Evolutionary conservation across 2,888 invertebrate species (phyloP).

Genomic region (Patella pellucida): DNA sequence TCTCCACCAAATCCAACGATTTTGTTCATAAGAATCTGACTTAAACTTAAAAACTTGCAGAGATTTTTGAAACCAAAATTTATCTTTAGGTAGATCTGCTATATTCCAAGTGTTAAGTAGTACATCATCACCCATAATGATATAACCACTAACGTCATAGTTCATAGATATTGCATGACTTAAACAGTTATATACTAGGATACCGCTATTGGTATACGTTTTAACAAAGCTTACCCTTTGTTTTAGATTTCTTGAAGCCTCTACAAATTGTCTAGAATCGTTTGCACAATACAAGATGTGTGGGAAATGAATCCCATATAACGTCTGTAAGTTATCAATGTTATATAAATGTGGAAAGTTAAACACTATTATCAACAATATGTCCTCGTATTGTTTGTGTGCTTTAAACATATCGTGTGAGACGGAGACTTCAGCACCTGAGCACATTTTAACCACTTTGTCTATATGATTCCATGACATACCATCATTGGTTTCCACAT

Average conservation of each 20-base stretch:
- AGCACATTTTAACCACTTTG: not conserved
- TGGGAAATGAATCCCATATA: constrained; percentile 3
- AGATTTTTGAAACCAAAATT: constrained; percentile 2
- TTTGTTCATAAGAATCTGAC: not conserved
- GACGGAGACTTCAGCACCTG: not conserved
- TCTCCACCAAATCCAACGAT: not conserved
- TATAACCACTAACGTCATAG: constrained; percentile 37
- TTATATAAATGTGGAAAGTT: not conserved
- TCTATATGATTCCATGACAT: not conserved
- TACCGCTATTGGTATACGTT: not conserved
- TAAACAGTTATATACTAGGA: constrained; percentile 25
- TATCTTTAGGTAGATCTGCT: constrained; percentile 1
- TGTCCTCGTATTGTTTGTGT: not conserved
- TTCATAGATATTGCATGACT: constrained; percentile 31
- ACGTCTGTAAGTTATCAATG: not conserved
- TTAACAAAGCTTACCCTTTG: constrained; percentile 14
- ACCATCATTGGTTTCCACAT: constrained; percentile 2
- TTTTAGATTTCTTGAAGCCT: not conserved
- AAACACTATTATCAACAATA: constrained; percentile 13
- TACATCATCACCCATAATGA: constrained; percentile 33
- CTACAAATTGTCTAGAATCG: not conserved
- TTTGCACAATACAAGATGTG: constrained; percentile 12
- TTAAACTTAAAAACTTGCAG: not conserved
- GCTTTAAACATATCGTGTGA: not conserved
- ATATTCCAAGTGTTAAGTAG: constrained; percentile 22